A percentile compares a stretch with the other conserved stretches of the same genome.
phyloP scores from a whole-genome alignment of 2,113 vertebrate genomes.

The Podilymbus podiceps region DNA sequence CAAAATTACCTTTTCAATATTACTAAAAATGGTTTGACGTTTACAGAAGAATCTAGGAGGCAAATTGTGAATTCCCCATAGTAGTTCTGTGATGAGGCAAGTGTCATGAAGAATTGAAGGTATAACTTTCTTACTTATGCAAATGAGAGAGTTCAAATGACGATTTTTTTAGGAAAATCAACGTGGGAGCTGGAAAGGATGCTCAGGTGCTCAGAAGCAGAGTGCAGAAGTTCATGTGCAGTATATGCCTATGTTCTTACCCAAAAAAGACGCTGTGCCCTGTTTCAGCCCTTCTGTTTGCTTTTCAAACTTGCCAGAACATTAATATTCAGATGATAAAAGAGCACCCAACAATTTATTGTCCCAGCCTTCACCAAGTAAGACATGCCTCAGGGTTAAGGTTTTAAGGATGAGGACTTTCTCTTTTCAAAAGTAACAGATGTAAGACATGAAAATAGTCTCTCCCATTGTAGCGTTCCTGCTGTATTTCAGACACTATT shows the following conservation, averaged over 20 bases:
- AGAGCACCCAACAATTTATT: neutral
- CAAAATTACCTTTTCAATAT: neutral
- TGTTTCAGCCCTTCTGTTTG: neutral
- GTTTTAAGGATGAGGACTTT: neutral
- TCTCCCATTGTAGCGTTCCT: neutral
- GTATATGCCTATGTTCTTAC: neutral
- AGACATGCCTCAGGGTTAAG: neutral
- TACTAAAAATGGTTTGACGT: neutral
- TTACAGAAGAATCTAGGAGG: neutral
- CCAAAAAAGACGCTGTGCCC: neutral
- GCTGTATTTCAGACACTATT: neutral
- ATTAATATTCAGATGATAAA: neutral
- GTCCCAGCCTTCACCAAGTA: neutral
- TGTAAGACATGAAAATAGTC: neutral
- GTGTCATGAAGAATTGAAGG: neutral
- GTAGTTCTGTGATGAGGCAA: neutral
- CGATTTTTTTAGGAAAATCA: neutral
- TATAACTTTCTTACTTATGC: neutral
- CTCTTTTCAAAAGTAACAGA: neutral
- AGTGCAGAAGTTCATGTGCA: neutral
- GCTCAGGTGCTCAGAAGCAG: neutral
- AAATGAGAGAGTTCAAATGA: neutral
- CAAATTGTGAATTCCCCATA: neutral
- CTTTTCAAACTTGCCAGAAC: neutral
- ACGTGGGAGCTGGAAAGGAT: neutral